phyloP scores from a whole-genome alignment of 1,140 invertebrate genomes.

The Apis dorsata region DNA sequence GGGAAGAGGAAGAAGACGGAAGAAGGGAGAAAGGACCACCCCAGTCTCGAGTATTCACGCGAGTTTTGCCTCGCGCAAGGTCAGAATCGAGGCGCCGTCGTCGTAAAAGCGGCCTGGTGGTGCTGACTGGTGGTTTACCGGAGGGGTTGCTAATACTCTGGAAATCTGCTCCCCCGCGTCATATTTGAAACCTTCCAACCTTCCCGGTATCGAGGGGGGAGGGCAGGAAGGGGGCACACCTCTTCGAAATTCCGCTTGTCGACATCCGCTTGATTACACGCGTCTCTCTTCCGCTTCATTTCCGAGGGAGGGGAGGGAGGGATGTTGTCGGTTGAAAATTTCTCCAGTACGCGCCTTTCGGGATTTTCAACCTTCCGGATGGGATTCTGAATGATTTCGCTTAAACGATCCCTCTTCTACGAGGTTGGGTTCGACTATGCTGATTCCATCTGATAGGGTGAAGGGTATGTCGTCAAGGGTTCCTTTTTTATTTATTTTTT shows the following conservation, averaged over 20 bases:
- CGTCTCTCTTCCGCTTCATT: conserved; percentile 43
- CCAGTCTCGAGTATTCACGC: conserved; percentile 20
- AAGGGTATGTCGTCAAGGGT: background rate
- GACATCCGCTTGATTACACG: conserved; percentile 50
- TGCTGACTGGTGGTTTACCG: conserved; percentile 35
- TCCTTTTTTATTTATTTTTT: background rate
- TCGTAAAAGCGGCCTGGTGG: conserved; percentile 25
- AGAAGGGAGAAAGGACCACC: conserved; percentile 4
- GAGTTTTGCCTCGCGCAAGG: conserved; percentile 20
- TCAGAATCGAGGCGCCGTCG: conserved; percentile 35
- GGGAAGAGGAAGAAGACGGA: background rate
- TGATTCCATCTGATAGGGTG: background rate
- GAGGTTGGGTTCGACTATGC: background rate
- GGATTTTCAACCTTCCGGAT: background rate
- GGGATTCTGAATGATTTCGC: background rate
- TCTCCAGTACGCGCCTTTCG: background rate
- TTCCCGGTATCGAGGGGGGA: conserved; percentile 10
- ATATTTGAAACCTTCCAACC: background rate
- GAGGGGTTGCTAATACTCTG: conserved; percentile 60
- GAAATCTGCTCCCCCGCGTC: conserved; percentile 53
- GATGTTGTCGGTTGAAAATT: background rate
- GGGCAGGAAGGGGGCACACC: background rate
- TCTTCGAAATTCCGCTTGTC: conserved; percentile 32
- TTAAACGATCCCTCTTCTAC: conserved; percentile 13
- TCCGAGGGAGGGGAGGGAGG: background rate